Evolutionary conservation across 1,140 invertebrate genomes (phyloP), one percentile per base, ranked within the genome.

Genomic region (Pogonomyrmex californicus): DNA sequence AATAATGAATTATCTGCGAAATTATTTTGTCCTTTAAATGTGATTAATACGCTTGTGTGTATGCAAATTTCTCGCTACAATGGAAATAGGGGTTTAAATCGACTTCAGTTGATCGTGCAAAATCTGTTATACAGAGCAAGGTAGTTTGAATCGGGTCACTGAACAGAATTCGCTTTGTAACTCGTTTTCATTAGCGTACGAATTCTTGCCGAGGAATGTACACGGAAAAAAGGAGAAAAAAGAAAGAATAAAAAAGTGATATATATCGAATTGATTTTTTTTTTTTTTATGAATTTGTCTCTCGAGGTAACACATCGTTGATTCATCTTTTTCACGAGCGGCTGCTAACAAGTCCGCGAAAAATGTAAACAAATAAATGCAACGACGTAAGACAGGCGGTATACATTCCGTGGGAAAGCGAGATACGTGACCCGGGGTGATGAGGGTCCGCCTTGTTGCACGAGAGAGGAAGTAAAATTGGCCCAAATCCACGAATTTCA

Each of bases 381-480:
- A 49, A 60, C 30, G 17, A 17, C 30, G 4, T 71, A 60, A 75
- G 79, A 17, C 17, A 58, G 1, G 12, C 38, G 14, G 4, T 51
- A 54, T 36, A 41, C 38, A 73, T 73, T 30, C n/a, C 54, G 12
- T 71, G 68, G 41, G 41, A 75, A 49, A 49, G 65, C 68, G 33
- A 7, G 58, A 81, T 87, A 90, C 86, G 70, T 87, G 81, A 87
- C 76, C 63, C 56, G 51, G 62, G 51, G 66, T 73, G 86, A 90
- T 60, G 89, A 90, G 56, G 54, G 66, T 70, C 38, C 33, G 38
- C n/a, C 88, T 83, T 54, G 85, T 83, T 71, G 44, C 65, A 33
- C 63, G 56, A 87, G 77, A 23, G 65, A 58, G 51, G 58, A 4
- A 78, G 73, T 71, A 63, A 90, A 90, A 90, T 90, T 90, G 86